Percentiles rank a stretch among this genome's conserved stretches.
phyloP scores from a whole-genome alignment of 2,113 vertebrate species.

The Plectropomus leopardus region DNA sequence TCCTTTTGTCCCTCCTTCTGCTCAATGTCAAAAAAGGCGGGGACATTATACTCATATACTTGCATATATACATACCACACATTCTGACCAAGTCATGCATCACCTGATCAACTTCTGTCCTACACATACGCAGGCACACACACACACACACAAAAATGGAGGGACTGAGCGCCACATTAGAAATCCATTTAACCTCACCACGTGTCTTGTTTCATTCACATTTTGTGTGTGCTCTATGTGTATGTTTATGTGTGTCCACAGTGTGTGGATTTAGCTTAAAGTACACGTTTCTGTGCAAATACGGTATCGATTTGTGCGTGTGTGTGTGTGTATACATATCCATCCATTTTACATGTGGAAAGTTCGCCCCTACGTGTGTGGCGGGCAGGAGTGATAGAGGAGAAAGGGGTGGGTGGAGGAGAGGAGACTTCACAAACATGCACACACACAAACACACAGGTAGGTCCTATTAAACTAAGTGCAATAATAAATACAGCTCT shows the following conservation, averaged over 20 bases:
- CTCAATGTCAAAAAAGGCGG: conserved; percentile 63
- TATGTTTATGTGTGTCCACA: neutral
- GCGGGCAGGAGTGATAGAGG: neutral
- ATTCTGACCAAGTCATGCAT: conserved; percentile 19
- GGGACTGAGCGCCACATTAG: conserved; percentile 41
- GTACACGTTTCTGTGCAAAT: conserved; percentile 11
- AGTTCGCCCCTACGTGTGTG: conserved; percentile 29
- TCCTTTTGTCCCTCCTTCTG: conserved; percentile 48
- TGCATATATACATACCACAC: neutral
- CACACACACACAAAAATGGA: conserved; percentile 21
- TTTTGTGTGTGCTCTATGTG: neutral
- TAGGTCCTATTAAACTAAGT: conserved; percentile 77
- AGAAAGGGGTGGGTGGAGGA: conserved; percentile 13
- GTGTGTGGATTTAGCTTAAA: neutral
- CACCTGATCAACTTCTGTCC: neutral
- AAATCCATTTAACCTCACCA: conserved; percentile 56
- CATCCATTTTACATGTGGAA: conserved; percentile 10
- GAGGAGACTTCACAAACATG: conserved; percentile 47
- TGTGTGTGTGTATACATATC: neutral
- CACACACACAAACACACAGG: conserved; percentile 42
- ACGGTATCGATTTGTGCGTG: conserved; percentile 15
- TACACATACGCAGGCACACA: conserved; percentile 12
- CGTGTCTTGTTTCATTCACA: conserved; percentile 47
- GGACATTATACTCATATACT: conserved; percentile 4
- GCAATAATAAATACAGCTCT: conserved; percentile 75